A percentile compares a stretch with the other conserved stretches of the same genome.
Conservation (phyloP, 2,888 invertebrate genomes). For the Isoperla grammatica region DNA sequence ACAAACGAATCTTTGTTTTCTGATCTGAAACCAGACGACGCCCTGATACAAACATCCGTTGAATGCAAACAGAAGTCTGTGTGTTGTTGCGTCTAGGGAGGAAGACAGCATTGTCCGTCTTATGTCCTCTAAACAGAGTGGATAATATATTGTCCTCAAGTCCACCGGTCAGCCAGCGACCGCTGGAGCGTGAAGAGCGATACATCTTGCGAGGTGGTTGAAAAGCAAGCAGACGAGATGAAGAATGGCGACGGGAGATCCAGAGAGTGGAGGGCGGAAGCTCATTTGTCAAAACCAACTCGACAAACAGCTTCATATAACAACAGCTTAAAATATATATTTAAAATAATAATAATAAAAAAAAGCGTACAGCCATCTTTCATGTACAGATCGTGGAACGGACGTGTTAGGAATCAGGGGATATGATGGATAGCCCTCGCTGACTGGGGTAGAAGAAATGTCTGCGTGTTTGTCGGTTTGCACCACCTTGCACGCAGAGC, state of each 20-base stretch:
- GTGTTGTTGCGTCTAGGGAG: no score
- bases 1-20: no score
- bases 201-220: constrained; percentile 4
- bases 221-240: not conserved
- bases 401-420: not conserved
- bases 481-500: no score
- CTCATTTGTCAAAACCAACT: constrained; percentile 9
- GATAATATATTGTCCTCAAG: constrained; percentile 8
- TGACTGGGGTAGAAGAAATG: no score
- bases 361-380: constrained; percentile 3
- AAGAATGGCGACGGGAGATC: constrained; percentile 1
- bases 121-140: not conserved
- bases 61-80: no score
- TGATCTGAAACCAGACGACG: no score
- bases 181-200: constrained; percentile 7
- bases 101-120: no score
- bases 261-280: not conserved
- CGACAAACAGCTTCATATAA: constrained; percentile 16
- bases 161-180: not conserved
- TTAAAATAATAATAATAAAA: constrained; percentile 16
- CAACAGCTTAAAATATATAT: constrained; percentile 19
- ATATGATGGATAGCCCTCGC: not conserved
- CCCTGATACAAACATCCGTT: no score
- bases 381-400: constrained; percentile 5
- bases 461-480: no score